Conservation (phyloP, 2,113 vertebrate species). For the Dicerorhinus sumatrensis region DNA sequence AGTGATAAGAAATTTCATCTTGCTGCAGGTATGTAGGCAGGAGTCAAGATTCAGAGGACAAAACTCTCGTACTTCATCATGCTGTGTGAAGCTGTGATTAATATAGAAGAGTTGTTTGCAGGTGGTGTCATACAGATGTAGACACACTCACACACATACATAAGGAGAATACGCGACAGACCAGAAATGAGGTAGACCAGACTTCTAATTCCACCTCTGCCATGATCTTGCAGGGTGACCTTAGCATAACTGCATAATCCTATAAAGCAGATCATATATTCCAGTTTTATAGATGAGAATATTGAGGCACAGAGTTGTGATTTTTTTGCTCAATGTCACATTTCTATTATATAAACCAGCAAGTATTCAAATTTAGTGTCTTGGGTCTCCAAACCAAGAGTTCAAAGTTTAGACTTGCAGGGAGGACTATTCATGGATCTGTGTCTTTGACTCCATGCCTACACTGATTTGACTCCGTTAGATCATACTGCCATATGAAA, state of each 20-base stretch:
- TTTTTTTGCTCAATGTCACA: background rate
- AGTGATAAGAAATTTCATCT: conserved; percentile 18
- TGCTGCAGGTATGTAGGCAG: conserved; percentile 35
- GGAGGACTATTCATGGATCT: rapidly evolving
- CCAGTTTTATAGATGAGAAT: background rate
- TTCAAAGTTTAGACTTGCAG: background rate
- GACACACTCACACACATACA: background rate
- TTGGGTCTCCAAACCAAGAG: background rate
- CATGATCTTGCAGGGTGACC: background rate
- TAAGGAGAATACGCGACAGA: background rate
- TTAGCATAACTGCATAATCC: background rate
- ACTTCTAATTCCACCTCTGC: background rate
- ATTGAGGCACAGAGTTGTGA: background rate
- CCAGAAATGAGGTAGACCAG: background rate
- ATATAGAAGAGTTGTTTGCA: background rate
- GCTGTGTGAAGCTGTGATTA: no score
- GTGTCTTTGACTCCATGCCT: background rate
- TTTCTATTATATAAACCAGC: background rate
- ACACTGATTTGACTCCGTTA: background rate
- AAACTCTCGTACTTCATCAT: rapidly evolving
- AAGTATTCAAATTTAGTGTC: background rate
- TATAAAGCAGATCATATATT: background rate
- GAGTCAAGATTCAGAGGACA: background rate
- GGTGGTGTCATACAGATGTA: rapidly evolving
- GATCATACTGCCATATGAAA: no score